Evolutionary conservation across 2,888 invertebrate species (phyloP).

Genomic region (Chrysina gloriosa): DNA sequence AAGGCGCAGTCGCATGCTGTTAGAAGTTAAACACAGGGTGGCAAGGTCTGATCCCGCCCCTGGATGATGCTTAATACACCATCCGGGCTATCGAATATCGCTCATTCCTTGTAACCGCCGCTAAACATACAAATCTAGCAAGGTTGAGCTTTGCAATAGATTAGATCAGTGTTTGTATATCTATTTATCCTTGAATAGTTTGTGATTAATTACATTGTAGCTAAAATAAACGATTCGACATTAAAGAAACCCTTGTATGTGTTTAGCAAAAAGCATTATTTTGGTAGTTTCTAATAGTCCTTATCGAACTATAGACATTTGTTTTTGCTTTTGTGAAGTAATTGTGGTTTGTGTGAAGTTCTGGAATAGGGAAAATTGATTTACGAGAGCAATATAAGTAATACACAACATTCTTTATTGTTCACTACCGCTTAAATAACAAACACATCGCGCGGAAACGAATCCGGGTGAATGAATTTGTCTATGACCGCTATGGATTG

Average conservation of each 20-base stretch:
- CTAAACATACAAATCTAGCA: slow-evolving; percentile 52
- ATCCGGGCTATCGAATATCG: slow-evolving; percentile 52
- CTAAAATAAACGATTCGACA: too few relatives aligned
- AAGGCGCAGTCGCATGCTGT: slow-evolving; percentile 59
- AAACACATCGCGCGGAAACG: neutral
- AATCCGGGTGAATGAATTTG: slow-evolving; percentile 42
- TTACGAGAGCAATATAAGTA: too few relatives aligned
- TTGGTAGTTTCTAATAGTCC: too few relatives aligned
- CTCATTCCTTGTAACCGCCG: slow-evolving; percentile 56
- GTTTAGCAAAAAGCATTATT: too few relatives aligned
- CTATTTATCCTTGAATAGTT: too few relatives aligned
- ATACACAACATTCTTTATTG: too few relatives aligned
- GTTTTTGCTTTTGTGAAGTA: too few relatives aligned
- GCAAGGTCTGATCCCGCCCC: slow-evolving; percentile 64
- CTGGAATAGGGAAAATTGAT: too few relatives aligned
- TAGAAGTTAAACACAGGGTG: slow-evolving; percentile 66
- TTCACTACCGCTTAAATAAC: slow-evolving; percentile 1
- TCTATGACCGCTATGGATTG: slow-evolving; percentile 56
- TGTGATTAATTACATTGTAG: too few relatives aligned
- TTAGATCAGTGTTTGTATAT: neutral
- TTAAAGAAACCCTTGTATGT: too few relatives aligned
- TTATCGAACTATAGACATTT: too few relatives aligned
- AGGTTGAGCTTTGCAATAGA: slow-evolving; percentile 26
- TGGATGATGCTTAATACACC: slow-evolving; percentile 57
- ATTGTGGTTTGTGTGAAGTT: too few relatives aligned